Base-by-base conservation (phyloP, 2,113 vertebrate species). In the Cariama cristata region DNA sequence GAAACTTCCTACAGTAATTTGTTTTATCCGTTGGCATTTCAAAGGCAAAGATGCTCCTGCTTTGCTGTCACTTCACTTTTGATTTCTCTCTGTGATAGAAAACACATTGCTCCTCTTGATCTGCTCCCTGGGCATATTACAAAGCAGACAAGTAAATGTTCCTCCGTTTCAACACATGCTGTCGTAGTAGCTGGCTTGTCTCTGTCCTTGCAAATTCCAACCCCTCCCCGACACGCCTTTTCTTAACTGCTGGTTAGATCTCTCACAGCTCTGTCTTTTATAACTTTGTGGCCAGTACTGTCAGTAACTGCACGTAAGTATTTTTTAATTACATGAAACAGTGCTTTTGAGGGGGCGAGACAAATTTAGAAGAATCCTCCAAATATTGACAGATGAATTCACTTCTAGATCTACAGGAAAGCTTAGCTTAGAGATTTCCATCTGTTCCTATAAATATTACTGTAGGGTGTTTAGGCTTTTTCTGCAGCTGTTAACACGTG, bases 91-190 rank as follows among this genome's bases (percentile, higher is more conserved):
- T 63, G 59, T 32, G 23, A 24, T 27, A 19, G 42, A 55, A 72
- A 53, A 28, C 23, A 18, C 3, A 0, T 28, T 76, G 28, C 12
- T 83, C 24, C 28, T 60, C 16, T 44, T 40, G 6, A 0, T 3
- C 20, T 30, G 44, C 23, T 90, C 11, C 14, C 22, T 49, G 68
- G 28, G 14, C 24, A 4, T 6, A 32, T 69, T 44, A 58, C 20
- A 50, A 85, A 44, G 44, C 38, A 83, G 35, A 50, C 44, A 22
- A 62, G 26, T 12, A 38, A 33, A 20, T 0, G 0, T 73, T 68
- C 20, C 35, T 52, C 20, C 0, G 1, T 53, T 64, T 44, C 23
- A 30, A 5, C 6, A 4, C 15, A 2, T 27, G 40, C 52, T 56
- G 35, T 16, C 63, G 18, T 2, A 30, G 23, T 33, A 53, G 56